Conservation (phyloP, 2,113 vertebrate species). For the Oxyruncus cristatus region DNA sequence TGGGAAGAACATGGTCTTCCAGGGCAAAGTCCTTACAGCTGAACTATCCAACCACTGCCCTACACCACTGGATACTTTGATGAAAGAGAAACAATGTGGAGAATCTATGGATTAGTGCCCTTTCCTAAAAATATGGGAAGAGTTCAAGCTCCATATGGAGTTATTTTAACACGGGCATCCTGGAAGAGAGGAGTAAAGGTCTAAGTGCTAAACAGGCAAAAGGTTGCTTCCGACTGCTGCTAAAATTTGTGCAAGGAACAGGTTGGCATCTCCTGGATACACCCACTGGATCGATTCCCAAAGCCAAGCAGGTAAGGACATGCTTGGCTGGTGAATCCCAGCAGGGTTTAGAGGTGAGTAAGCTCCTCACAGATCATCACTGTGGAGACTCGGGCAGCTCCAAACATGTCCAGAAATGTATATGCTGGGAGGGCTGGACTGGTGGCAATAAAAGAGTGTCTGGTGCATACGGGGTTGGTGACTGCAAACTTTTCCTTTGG, state of each 20-base stretch:
- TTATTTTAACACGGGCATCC: neutral
- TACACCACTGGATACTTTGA: accelerated
- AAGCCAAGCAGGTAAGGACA: neutral
- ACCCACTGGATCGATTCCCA: neutral
- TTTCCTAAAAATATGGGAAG: neutral
- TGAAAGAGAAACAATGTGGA: neutral
- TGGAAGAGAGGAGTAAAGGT: neutral
- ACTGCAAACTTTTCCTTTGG: neutral
- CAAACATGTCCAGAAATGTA: slow-evolving; percentile 13
- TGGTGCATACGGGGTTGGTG: neutral
- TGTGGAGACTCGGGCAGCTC: slow-evolving; percentile 5
- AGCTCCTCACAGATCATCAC: neutral
- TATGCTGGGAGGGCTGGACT: neutral
- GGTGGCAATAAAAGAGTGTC: neutral
- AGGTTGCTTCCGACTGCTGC: neutral
- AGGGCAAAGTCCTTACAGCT: neutral
- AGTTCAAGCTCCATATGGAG: neutral
- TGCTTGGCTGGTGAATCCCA: slow-evolving; percentile 1
- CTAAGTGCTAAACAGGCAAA: neutral
- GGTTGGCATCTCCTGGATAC: neutral
- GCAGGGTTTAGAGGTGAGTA: slow-evolving; percentile 15
- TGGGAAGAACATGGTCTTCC: neutral
- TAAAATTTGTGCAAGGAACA: neutral
- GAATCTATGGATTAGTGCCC: neutral
- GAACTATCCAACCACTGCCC: neutral